Percentiles rank a stretch among this genome's conserved stretches.
Conservation (phyloP, 2,797 vertebrate genomes). For the Cottoperca gobio region DNA sequence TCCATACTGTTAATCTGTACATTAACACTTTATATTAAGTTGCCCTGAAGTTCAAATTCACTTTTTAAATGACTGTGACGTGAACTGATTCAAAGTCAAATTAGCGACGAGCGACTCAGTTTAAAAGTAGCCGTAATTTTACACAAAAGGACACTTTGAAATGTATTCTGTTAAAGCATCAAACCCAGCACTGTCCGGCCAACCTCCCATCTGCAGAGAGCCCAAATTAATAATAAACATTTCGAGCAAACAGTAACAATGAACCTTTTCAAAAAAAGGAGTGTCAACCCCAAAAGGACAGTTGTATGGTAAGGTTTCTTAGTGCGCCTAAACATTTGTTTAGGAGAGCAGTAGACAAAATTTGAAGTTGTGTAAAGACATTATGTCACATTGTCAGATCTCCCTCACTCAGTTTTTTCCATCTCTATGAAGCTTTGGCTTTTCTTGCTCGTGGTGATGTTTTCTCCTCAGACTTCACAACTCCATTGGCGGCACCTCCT, state of each 20-base stretch:
- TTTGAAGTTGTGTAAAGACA: slow-evolving; percentile 67
- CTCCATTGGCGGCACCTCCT: slow-evolving; percentile 85
- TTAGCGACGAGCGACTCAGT: slow-evolving; percentile 52
- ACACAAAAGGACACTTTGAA: slow-evolving; percentile 78
- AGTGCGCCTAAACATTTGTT: slow-evolving; percentile 67
- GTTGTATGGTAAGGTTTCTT: slow-evolving; percentile 66
- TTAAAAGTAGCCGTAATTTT: slow-evolving; percentile 60
- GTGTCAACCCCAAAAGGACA: slow-evolving; percentile 52
- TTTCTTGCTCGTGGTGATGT: slow-evolving; percentile 86
- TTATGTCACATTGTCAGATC: slow-evolving; percentile 68
- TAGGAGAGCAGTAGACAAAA: slow-evolving; percentile 62
- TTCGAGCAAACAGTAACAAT: slow-evolving; percentile 56
- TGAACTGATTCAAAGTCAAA: slow-evolving; percentile 45
- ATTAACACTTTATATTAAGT: slow-evolving; percentile 47
- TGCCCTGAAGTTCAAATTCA: slow-evolving; percentile 63
- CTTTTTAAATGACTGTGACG: slow-evolving; percentile 43
- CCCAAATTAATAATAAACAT: slow-evolving; percentile 52
- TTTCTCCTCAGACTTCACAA: slow-evolving; percentile 86
- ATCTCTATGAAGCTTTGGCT: slow-evolving; percentile 84
- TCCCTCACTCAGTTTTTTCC: slow-evolving; percentile 54
- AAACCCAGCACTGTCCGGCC: slow-evolving; percentile 57
- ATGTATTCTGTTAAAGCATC: slow-evolving; percentile 76
- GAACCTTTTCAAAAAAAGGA: slow-evolving; percentile 48
- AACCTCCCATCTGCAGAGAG: slow-evolving; percentile 35
- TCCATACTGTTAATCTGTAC: slow-evolving; percentile 44